Percentiles rank a stretch among this genome's conserved stretches.
These are phyloP conservation scores for Acromyrmex charruanus DNA, from an alignment of 1,140 invertebrate genomes.

Conservation along the genomic window DNA sequence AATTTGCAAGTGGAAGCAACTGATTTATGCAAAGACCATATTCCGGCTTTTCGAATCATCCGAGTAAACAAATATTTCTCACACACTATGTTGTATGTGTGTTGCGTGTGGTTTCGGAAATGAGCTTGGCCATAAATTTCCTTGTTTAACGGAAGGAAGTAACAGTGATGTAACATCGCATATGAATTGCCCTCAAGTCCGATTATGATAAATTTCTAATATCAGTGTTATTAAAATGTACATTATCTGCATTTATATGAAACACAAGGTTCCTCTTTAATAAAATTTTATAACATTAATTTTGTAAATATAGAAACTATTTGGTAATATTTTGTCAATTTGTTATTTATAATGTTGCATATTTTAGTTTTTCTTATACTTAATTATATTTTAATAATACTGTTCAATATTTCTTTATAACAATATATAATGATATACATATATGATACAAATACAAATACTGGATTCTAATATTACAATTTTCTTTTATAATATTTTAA, in stretches of 20 bases:
- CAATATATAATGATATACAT: too few relatives aligned
- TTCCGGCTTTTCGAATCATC: conserved; percentile 30
- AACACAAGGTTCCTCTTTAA: not conserved
- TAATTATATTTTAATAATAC: not conserved
- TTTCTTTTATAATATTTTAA: conserved; percentile 1
- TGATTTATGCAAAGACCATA: conserved; percentile 46
- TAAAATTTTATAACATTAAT: not conserved
- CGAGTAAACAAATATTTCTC: conserved; percentile 45
- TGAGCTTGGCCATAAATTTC: conserved; percentile 58
- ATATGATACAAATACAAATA: not conserved
- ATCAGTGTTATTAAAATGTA: not conserved
- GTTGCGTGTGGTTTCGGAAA: conserved; percentile 22
- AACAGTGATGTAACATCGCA: not conserved
- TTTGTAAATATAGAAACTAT: not conserved
- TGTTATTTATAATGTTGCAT: not conserved
- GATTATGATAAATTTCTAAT: conserved; percentile 65
- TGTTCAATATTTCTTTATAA: not conserved
- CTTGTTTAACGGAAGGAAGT: conserved; percentile 17
- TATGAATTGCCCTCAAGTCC: conserved; percentile 1
- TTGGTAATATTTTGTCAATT: not conserved
- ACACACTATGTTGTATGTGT: not conserved
- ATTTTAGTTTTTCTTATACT: not conserved
- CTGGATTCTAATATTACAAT: not conserved
- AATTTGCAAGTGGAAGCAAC: conserved; percentile 47
- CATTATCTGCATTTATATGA: not conserved